Percentiles rank a stretch among this genome's conserved stretches.
phyloP scores from a whole-genome alignment of 1,140 invertebrate genomes.

The Tribolium madens region DNA sequence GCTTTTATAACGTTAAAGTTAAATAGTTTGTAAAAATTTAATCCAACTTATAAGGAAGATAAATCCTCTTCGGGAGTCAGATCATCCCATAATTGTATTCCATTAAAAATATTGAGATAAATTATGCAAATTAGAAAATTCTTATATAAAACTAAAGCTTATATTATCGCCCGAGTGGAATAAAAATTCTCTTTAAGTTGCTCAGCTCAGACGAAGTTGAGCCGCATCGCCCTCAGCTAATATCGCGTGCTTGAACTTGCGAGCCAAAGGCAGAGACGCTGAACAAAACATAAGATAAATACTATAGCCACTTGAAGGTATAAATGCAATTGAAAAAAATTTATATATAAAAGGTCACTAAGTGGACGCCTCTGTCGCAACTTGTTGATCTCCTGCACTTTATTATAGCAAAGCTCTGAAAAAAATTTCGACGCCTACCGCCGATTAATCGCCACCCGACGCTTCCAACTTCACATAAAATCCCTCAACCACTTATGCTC shows the following conservation, averaged over 20 bases:
- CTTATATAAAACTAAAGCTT: not conserved
- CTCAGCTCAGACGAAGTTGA: conserved; percentile 6
- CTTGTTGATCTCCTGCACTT: conserved; percentile 21
- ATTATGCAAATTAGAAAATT: conserved; percentile 28
- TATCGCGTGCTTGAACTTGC: conserved; percentile 19
- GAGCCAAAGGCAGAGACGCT: not conserved
- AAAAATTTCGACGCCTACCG: conserved; percentile 21
- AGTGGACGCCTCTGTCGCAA: conserved; percentile 20
- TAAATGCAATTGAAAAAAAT: conserved; percentile 23
- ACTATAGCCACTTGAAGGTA: conserved; percentile 13
- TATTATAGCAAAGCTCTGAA: conserved; percentile 1
- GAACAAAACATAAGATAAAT: conserved; percentile 25
- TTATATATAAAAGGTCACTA: conserved; percentile 17
- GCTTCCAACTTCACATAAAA: conserved; percentile 5
- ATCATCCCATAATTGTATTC: conserved; percentile 15
- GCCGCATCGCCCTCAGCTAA: conserved; percentile 9
- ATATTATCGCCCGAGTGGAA: conserved; percentile 17
- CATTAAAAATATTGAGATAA: conserved; percentile 28
- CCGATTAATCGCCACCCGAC: conserved; percentile 14
- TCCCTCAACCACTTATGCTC: conserved; percentile 20
- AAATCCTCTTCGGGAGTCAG: not conserved
- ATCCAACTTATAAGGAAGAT: not conserved
- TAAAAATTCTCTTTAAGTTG: conserved; percentile 29
- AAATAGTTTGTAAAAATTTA: not conserved
- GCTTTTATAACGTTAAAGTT: not conserved